Conservation (phyloP, 2,797 vertebrate genomes). For the Lepus oiostolus region DNA sequence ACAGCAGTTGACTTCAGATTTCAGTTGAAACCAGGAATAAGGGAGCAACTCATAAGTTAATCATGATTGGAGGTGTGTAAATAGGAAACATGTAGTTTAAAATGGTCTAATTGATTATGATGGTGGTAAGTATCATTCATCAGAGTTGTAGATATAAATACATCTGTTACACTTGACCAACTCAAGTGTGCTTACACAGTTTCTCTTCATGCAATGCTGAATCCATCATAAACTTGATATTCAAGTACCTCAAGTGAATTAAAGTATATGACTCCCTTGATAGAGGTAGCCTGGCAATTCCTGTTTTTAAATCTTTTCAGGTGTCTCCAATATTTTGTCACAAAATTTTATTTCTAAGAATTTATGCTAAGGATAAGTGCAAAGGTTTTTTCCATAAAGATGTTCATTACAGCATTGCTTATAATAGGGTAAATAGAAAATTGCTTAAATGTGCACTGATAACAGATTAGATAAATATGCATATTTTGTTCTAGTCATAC, state of each 20-base stretch:
- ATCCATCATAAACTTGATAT: neutral
- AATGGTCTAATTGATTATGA: neutral
- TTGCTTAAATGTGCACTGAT: neutral
- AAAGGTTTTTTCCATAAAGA: conserved; percentile 20
- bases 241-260: neutral
- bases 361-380: conserved; percentile 4
- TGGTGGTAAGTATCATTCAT: neutral
- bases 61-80: neutral
- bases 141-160: neutral
- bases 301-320: conserved; percentile 18
- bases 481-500: neutral
- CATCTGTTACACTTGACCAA: neutral
- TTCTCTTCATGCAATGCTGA: neutral
- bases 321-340: conserved; percentile 9
- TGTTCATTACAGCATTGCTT: conserved; percentile 52
- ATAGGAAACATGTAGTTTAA: neutral
- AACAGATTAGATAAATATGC: conserved; percentile 8
- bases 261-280: neutral
- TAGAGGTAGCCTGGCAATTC: neutral
- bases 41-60: neutral
- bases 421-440: conserved; percentile 39
- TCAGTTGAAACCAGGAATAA: neutral
- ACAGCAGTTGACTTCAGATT: neutral
- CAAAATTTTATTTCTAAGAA: conserved; percentile 34
- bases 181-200: neutral